phyloP scores from a whole-genome alignment of 2,888 invertebrate genomes.

The Slavum lentiscoides region DNA sequence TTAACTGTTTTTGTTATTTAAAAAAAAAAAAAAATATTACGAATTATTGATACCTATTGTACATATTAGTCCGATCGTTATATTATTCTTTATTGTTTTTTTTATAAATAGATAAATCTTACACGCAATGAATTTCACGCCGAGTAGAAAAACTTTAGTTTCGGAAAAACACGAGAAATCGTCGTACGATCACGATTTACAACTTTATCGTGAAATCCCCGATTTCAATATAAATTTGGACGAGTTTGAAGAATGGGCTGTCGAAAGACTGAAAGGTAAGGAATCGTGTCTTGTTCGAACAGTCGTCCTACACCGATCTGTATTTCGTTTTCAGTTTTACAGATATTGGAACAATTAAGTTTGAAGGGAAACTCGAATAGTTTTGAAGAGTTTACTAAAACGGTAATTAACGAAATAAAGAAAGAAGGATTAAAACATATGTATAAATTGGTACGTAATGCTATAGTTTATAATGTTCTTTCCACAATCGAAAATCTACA shows the following conservation, averaged over 20 bases:
- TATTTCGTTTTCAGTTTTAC: constrained; percentile 48
- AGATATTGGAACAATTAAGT: constrained; percentile 56
- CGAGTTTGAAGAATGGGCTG: constrained; percentile 85
- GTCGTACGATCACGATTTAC: constrained; percentile 73
- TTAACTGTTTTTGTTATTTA: too few species aligned
- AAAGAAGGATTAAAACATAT: constrained; percentile 69
- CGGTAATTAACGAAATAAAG: constrained; percentile 68
- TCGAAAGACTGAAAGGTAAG: constrained; percentile 75
- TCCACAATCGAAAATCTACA: too few species aligned
- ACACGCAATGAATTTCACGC: constrained; percentile 37
- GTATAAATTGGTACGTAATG: constrained; percentile 57
- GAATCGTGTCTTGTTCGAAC: neutral
- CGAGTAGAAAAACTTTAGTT: constrained; percentile 12
- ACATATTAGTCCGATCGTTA: neutral
- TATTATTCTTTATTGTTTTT: neutral
- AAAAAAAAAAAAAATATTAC: neutral
- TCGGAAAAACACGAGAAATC: neutral
- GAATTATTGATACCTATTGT: neutral
- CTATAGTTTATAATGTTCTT: constrained; percentile 25
- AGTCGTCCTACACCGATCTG: neutral
- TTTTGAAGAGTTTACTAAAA: constrained; percentile 71
- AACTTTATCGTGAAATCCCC: constrained; percentile 79
- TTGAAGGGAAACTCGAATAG: constrained; percentile 65
- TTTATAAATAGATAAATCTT: neutral
- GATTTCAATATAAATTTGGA: constrained; percentile 72